Evolutionary conservation across 2,797 vertebrate species (phyloP).

Genomic region (Podargus strigoides): DNA sequence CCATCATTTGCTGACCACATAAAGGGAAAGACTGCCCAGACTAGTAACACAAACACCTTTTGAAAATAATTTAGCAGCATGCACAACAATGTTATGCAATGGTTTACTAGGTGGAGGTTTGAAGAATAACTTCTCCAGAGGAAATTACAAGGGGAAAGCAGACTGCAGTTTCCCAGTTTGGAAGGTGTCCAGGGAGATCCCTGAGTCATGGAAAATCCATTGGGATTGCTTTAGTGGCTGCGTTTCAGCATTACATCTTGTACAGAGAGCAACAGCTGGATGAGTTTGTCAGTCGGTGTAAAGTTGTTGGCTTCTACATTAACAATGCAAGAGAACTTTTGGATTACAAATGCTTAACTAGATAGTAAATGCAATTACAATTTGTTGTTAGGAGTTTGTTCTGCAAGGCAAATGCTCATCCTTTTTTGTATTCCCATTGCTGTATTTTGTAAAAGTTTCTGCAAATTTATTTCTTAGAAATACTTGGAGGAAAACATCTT

Average conservation of each 20-base stretch:
- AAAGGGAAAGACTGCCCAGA: background rate
- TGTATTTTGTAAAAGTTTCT: background rate
- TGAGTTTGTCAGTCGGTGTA: background rate
- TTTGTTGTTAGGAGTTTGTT: background rate
- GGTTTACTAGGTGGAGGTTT: conserved; percentile 21
- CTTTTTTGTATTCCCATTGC: background rate
- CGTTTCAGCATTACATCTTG: conserved; percentile 27
- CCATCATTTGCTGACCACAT: background rate
- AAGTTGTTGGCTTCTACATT: conserved; percentile 18
- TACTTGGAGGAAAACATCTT: background rate
- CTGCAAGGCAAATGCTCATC: background rate
- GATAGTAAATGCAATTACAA: background rate
- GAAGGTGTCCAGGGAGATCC: conserved; percentile 50
- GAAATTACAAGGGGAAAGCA: conserved; percentile 20
- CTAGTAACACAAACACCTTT: background rate
- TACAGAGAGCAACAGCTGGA: conserved; percentile 26
- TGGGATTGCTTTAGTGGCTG: conserved; percentile 23
- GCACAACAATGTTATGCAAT: background rate
- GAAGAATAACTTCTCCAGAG: conserved; percentile 7
- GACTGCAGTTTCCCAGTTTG: conserved; percentile 7
- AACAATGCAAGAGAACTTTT: background rate
- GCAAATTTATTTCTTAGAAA: background rate
- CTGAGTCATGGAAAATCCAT: conserved; percentile 44
- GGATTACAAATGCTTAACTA: background rate
- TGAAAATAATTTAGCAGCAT: background rate